phyloP scores from a whole-genome alignment of 1,140 invertebrate genomes.

The Cryptotermes secundus region DNA sequence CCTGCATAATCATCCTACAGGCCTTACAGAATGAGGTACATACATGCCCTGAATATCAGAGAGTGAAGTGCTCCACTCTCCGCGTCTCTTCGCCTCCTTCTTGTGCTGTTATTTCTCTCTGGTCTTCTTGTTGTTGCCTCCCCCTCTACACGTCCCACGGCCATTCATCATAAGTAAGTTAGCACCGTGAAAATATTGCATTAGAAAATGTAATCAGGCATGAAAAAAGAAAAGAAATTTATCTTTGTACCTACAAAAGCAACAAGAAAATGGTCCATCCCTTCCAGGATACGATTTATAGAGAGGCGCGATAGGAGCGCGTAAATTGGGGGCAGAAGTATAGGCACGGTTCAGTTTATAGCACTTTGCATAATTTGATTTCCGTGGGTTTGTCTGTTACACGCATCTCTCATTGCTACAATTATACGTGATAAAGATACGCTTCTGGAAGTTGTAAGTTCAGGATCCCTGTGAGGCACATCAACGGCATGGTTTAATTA shows the following conservation, averaged over 20 bases:
- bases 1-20: too few relatives aligned
- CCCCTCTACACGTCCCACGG: neutral
- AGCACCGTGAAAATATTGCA: constrained; percentile 10
- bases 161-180: constrained; percentile 13
- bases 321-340: neutral
- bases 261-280: neutral
- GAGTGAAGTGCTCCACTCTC: too few relatives aligned
- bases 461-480: too few relatives aligned
- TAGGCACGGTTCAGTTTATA: neutral
- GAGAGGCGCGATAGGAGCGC: neutral
- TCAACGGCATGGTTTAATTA: too few relatives aligned
- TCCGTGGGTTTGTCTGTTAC: neutral
- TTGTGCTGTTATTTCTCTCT: neutral
- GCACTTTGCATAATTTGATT: neutral
- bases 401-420: neutral
- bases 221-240: neutral
- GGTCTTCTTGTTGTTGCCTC: neutral
- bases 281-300: neutral
- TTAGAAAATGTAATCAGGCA: constrained; percentile 12
- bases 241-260: neutral
- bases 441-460: neutral
- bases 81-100: neutral
- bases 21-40: too few relatives aligned
- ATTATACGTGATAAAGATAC: neutral
- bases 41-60: too few relatives aligned